Evolutionary conservation across 2,113 vertebrate species (phyloP), one percentile per base, ranked within the genome.

Genomic region (Cavia aperea): DNA sequence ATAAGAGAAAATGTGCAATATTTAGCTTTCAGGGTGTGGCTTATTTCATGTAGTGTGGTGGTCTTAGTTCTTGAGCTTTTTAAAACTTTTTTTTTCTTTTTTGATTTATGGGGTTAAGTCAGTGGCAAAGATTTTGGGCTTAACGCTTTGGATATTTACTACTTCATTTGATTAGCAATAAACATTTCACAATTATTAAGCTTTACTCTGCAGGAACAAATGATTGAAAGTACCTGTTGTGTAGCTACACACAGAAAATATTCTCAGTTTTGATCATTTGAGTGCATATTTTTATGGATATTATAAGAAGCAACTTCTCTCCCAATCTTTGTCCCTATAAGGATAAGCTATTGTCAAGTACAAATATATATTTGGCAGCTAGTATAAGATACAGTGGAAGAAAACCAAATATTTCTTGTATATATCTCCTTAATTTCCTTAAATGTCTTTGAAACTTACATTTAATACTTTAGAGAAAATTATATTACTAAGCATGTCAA

Each of bases 381-480:
- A 77, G 95, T 92, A 23, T 13, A 92, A 46, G 23, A 16, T 63
- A 15, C 62, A 12, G 72, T 70, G 5, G 36, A 84, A 88, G 26
- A 90, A 31, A 85, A 72, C 85, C 18, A 85, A 81, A 72, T 88
- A 21, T 66, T 93, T 79, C 24, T 82, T 87, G 23, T 66, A 60
- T 24, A 51, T 18, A 77, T 96, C 70, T 60, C 29, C 81, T 66
- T 89, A 91, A 94, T 54, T 77, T n/a, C 29, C 26, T 21, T 8
- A 83, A 88, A 81, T 9, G 21, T 89, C 26, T 92, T 86, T 92
- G 75, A 82, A 89, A 86, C 26, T 81, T 79, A 84, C 21, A 62
- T 43, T 90, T 93, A 87, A 75, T 70, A 4, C 49, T 86, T 92
- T 68, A 77, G 46, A 86, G 81, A 91, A 93, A 89, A 91, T n/a